These are phyloP conservation scores for Cyprinodon diabolis DNA, from an alignment of 2,797 vertebrate genomes.

Conservation along the genomic window DNA sequence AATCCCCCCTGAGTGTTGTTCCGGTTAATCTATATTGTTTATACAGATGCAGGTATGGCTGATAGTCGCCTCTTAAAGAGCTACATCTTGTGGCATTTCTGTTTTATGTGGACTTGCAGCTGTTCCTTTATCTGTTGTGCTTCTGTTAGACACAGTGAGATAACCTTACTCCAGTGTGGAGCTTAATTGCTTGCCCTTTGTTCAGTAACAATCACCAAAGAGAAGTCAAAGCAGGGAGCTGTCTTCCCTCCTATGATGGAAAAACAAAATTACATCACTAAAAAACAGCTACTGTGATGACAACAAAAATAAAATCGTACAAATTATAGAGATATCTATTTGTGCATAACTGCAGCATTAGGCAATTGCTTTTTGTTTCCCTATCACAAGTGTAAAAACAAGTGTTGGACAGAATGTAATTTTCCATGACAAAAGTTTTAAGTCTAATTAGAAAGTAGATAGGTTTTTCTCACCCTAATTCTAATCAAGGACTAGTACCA, in stretches of 20 bases:
- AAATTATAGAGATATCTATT: not conserved
- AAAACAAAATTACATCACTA: slow-evolving; percentile 17
- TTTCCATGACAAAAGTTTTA: slow-evolving; percentile 1
- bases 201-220: slow-evolving; percentile 47
- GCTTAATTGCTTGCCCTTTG: slow-evolving; percentile 72
- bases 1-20: slow-evolving; percentile 49
- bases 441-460: slow-evolving; percentile 5
- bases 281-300: slow-evolving; percentile 26
- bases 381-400: not conserved
- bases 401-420: not conserved
- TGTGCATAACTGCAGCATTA: not conserved
- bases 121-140: slow-evolving; percentile 43
- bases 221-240: slow-evolving; percentile 26
- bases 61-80: slow-evolving; percentile 58
- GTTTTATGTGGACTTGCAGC: slow-evolving; percentile 52
- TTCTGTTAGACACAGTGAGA: slow-evolving; percentile 60
- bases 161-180: slow-evolving; percentile 64
- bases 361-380: not conserved
- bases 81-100: slow-evolving; percentile 46
- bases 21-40: slow-evolving; percentile 68
- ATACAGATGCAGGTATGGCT: slow-evolving; percentile 24
- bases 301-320: not conserved
- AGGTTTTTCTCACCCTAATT: not conserved
- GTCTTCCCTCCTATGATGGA: slow-evolving; percentile 17
- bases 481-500: not conserved